Conservation (phyloP, 2,113 vertebrate species). For the Ammospiza nelsoni region DNA sequence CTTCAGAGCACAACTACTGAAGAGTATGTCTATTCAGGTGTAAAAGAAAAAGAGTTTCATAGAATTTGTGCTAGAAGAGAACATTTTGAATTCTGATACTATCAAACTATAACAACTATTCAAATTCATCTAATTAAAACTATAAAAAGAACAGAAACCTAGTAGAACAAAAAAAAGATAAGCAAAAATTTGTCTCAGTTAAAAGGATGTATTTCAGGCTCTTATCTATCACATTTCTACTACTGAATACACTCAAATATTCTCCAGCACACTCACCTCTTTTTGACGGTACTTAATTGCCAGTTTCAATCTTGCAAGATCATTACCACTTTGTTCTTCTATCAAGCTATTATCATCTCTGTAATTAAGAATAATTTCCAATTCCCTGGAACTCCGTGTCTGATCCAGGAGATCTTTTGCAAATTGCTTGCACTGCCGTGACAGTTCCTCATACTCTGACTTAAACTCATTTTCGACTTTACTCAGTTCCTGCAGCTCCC, state of each 20-base stretch:
- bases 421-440: slow-evolving; percentile 89
- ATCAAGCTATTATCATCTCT: slow-evolving; percentile 89
- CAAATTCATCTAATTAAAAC: not conserved
- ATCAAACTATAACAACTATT: not conserved
- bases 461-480: slow-evolving; percentile 98
- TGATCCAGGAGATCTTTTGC: slow-evolving; percentile 97
- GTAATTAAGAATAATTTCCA: slow-evolving; percentile 96
- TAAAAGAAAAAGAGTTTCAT: not conserved
- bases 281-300: slow-evolving; percentile 98
- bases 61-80: not conserved
- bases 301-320: slow-evolving; percentile 93
- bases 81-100: slow-evolving; percentile 1
- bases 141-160: not conserved
- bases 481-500: slow-evolving; percentile 96
- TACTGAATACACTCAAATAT: slow-evolving; percentile 10
- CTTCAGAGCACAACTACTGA: not conserved
- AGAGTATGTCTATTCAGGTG: not conserved
- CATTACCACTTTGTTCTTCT: slow-evolving; percentile 86
- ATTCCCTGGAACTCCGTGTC: slow-evolving; percentile 93
- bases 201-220: not conserved
- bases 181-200: slow-evolving; percentile 26
- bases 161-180: not conserved
- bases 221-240: slow-evolving; percentile 33
- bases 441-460: slow-evolving; percentile 93
- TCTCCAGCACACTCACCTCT: slow-evolving; percentile 84